A percentile compares a stretch with the other conserved stretches of the same genome.
Evolutionary conservation across 2,113 vertebrate species (phyloP).

Genomic region (Pelecanoides urinatrix): DNA sequence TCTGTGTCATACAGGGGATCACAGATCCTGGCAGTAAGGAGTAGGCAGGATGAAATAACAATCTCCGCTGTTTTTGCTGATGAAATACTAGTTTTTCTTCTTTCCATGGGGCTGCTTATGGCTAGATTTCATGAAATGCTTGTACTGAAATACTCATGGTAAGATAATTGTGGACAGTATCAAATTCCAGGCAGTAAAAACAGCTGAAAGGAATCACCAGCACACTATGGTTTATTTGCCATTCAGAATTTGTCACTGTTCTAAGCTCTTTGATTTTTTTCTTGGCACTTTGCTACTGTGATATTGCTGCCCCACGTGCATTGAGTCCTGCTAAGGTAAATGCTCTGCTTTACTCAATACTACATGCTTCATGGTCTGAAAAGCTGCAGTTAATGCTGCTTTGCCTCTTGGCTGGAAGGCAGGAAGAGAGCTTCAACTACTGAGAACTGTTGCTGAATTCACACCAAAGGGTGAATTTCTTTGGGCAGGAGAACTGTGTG

Average conservation of each 20-base stretch:
- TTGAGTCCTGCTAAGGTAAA: neutral
- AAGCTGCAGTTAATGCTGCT: neutral
- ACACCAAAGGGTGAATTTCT: neutral
- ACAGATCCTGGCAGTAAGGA: neutral
- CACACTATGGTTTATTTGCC: neutral
- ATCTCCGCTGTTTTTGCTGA: neutral
- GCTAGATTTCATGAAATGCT: neutral
- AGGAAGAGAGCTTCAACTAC: neutral
- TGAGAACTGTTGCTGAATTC: neutral
- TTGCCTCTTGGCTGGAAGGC: neutral
- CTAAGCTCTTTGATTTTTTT: neutral
- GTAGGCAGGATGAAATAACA: neutral
- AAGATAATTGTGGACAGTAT: neutral
- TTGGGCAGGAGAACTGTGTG: neutral
- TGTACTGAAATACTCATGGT: neutral
- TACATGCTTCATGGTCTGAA: neutral
- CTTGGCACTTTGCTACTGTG: neutral
- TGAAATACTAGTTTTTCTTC: neutral
- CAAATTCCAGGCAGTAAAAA: neutral
- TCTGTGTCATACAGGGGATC: neutral
- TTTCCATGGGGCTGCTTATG: neutral
- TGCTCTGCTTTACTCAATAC: neutral
- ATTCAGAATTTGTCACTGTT: neutral
- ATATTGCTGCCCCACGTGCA: neutral
- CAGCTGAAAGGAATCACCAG: neutral